Evolutionary conservation across 2,888 invertebrate species (phyloP).

Genomic region (Resseliella maxima): DNA sequence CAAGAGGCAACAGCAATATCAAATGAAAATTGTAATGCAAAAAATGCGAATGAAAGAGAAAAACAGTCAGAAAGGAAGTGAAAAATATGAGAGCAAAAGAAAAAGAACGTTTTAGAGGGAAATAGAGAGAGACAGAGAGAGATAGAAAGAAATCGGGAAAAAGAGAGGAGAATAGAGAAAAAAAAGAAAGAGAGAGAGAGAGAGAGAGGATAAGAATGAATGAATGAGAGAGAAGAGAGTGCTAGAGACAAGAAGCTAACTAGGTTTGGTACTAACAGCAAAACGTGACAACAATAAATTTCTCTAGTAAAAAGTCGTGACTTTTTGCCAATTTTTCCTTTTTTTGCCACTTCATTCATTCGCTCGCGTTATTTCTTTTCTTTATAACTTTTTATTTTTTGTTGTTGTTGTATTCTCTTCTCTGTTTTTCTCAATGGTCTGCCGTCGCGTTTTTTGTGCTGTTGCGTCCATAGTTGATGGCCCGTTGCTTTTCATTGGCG

Average conservation of each 20-base stretch:
- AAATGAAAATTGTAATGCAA: no score
- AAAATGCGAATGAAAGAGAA: no score
- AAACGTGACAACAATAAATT: conserved; percentile 53
- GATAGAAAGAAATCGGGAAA: no score
- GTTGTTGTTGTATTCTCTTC: no score
- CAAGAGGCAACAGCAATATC: no score
- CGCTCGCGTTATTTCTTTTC: not conserved
- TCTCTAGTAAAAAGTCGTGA: conserved; percentile 47
- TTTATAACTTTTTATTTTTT: no score
- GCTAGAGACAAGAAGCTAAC: conserved; percentile 28
- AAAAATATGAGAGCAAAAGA: no score
- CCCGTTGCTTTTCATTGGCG: not conserved
- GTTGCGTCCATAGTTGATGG: conserved; percentile 13
- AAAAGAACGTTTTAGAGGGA: no score
- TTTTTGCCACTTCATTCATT: conserved; percentile 26
- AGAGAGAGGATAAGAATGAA: not conserved
- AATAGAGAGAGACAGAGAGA: no score
- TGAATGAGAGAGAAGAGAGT: no score
- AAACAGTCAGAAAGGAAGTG: no score
- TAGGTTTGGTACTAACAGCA: conserved; percentile 34
- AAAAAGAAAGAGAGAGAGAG: not conserved
- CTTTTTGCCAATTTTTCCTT: conserved; percentile 36
- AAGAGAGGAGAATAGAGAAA: not conserved
- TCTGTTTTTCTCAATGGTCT: not conserved
- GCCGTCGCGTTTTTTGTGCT: not conserved